A percentile compares a stretch with the other conserved stretches of the same genome.
Conservation (phyloP, 2,113 vertebrate genomes). For the Antechinus flavipes region DNA sequence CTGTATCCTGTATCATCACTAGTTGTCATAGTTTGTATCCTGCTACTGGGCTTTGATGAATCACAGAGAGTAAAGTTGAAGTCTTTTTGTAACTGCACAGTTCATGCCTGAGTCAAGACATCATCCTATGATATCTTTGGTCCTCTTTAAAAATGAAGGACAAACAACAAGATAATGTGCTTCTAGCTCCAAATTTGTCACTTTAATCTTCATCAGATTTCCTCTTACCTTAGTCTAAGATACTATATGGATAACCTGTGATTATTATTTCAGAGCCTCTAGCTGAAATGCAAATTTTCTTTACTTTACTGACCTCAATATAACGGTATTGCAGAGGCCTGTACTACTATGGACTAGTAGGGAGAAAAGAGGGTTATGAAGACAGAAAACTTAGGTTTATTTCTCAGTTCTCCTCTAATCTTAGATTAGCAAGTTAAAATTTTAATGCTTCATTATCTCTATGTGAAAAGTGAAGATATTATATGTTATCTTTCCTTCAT, state of each 20-base stretch:
- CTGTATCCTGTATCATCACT: neutral
- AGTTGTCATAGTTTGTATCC: neutral
- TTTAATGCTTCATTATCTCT: neutral
- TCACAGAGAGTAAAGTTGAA: neutral
- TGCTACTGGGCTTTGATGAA: neutral
- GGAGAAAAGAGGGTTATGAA: neutral
- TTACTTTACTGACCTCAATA: neutral
- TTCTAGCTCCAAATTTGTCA: neutral
- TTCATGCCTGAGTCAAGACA: neutral
- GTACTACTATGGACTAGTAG: neutral
- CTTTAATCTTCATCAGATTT: neutral
- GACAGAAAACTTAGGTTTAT: neutral
- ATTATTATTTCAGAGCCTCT: neutral
- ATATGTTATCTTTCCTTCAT: neutral
- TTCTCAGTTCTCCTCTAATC: neutral
- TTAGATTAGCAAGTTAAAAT: neutral
- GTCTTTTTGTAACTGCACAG: neutral
- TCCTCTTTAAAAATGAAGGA: neutral
- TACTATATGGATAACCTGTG: neutral
- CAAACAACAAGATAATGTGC: neutral
- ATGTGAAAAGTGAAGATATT: neutral
- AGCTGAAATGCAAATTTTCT: neutral
- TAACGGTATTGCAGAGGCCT: neutral
- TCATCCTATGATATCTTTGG: neutral
- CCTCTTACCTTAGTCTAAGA: neutral